Evolutionary conservation across 2,888 invertebrate species (phyloP), one percentile per base, ranked within the genome.

Genomic region (Monochamus alternatus): DNA sequence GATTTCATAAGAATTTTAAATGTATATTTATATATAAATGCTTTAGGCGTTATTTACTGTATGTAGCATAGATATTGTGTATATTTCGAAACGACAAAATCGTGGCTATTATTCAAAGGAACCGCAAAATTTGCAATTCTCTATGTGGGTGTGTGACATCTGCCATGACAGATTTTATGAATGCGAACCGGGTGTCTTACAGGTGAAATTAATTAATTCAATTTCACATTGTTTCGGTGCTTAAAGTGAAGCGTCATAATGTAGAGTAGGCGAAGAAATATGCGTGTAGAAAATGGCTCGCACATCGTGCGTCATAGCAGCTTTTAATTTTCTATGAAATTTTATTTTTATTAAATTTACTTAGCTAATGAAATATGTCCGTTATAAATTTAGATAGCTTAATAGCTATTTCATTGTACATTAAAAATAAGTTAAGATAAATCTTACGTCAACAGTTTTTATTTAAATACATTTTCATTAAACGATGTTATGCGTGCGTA

Each of bases 151-250:
- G 55, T 55, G 52, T 10, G 10, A 52, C 55, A 55, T 55, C 55
- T 55, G 55, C 14, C 55, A 55, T 22, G 3, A 14, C 47, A 14
- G n/a, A 55, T 55, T 55, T 55, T 5, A 55, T 55, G 55, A 14
- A 55, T 55, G 14, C 14, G 55, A 55, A n/a, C 55, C 14, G n/a
- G 10, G 55, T 55, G 55, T 7, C 55, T 55, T 55, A 22, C 55
- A 55, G 55, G 55, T 55, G 55, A 55, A 55, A 55, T 55, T 55
- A 55, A 55, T 55, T 55, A 55, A 55, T 55, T 55, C 55, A 55
- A 22, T 52, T 52, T 5, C n/a, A 52, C 52, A 52, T 14, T 55
- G 55, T 55, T 55, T 22, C n/a, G 5, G 22, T 22, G n/a, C 4
- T 5, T 14, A n/a, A 55, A 22, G 22, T n/a, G 5, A 14, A 55